Evolutionary conservation across 2,113 vertebrate genomes (phyloP).

Genomic region (Columba janthina): DNA sequence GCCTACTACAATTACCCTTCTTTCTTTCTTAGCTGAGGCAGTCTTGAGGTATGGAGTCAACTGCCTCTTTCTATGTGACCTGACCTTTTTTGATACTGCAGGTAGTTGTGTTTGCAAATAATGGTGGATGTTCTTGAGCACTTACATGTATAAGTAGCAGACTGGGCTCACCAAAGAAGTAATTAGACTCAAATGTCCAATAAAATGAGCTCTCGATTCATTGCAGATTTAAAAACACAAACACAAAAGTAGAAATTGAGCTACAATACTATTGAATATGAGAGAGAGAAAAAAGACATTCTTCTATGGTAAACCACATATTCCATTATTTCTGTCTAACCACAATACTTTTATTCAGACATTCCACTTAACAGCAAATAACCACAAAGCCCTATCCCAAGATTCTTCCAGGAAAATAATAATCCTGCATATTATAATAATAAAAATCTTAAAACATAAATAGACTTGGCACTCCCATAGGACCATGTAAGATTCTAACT

Average conservation of each 20-base stretch:
- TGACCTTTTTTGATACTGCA: background rate
- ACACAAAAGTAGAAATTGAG: background rate
- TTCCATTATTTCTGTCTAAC: slow-evolving; percentile 1
- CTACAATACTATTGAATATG: background rate
- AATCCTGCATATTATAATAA: background rate
- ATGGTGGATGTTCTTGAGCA: background rate
- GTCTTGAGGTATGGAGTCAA: too few species aligned
- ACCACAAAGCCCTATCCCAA: background rate
- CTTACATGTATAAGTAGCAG: background rate
- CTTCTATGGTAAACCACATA: background rate
- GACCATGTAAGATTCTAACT: background rate
- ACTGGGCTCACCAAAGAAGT: background rate
- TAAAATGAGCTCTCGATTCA: background rate
- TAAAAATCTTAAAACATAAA: background rate
- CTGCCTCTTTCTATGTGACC: too few species aligned
- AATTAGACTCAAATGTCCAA: background rate
- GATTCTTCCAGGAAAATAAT: slow-evolving; percentile 25
- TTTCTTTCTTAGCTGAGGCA: too few species aligned
- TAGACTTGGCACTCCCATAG: background rate
- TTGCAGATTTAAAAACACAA: slow-evolving; percentile 7
- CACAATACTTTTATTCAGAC: slow-evolving; percentile 14
- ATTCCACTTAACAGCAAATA: background rate
- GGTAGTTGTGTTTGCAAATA: background rate
- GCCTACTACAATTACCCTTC: too few species aligned
- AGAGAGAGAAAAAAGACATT: background rate